These are phyloP conservation scores for Leptopilina boulardi DNA, from an alignment of 1,140 invertebrate genomes.

Conservation along the genomic window DNA sequence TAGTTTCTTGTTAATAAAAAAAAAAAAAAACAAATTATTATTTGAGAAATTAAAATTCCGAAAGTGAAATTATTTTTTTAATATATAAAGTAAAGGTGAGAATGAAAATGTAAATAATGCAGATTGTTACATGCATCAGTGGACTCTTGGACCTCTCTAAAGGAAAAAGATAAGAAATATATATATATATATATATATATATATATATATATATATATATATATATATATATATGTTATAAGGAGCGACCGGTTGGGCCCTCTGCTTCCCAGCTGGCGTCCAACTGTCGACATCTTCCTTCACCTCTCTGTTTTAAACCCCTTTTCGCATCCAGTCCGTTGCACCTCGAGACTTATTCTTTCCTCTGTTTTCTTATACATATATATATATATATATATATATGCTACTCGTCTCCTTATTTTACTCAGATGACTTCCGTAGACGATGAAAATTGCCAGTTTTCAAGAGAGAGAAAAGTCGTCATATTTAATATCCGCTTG, in stretches of 20 bases:
- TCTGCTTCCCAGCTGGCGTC: slow-evolving; percentile 38
- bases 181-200: background rate
- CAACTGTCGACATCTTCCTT: slow-evolving; percentile 34
- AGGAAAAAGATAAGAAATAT: background rate
- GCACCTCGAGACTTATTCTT: slow-evolving; percentile 19
- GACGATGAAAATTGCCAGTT: slow-evolving; percentile 21
- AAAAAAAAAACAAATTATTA: too few relatives aligned
- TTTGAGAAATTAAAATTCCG: too few relatives aligned
- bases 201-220: background rate
- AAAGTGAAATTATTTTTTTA: too few relatives aligned
- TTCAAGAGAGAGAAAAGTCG: background rate
- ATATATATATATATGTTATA: too few relatives aligned
- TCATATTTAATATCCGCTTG: slow-evolving; percentile 23
- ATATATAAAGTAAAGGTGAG: too few relatives aligned
- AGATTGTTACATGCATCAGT: background rate
- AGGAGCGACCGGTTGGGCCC: slow-evolving; percentile 3
- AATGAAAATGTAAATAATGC: slow-evolving; percentile 1
- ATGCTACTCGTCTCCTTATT: too few relatives aligned
- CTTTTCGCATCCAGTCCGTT: slow-evolving; percentile 20
- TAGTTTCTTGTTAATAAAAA: too few relatives aligned
- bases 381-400: too few relatives aligned
- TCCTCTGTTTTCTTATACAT: background rate
- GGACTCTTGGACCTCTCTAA: slow-evolving; percentile 5
- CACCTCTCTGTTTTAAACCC: slow-evolving; percentile 34
- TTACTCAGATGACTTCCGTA: background rate